These are phyloP conservation scores for Stegostoma tigrinum DNA, from an alignment of 2,113 vertebrate species.

Conservation along the genomic window DNA sequence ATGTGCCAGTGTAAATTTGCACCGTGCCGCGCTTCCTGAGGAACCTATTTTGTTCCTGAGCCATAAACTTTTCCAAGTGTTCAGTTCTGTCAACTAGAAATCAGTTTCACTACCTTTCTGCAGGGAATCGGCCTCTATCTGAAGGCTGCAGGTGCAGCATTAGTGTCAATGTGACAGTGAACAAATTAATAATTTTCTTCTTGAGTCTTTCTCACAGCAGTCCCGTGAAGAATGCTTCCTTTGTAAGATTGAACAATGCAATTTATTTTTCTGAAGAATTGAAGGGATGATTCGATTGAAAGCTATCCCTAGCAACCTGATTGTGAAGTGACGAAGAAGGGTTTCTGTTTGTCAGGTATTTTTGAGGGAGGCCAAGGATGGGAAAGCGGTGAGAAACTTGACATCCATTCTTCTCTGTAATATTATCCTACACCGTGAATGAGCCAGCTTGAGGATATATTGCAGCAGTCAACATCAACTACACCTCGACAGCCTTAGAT, in stretches of 20 bases:
- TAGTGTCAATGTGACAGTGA: not conserved
- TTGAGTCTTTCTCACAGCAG: not conserved
- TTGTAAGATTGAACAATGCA: not conserved
- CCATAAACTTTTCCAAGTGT: not conserved
- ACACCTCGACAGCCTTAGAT: no score
- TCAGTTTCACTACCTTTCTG: not conserved
- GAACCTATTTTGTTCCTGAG: not conserved
- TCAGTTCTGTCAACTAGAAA: not conserved
- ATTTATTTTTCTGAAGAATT: not conserved
- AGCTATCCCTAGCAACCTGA: not conserved
- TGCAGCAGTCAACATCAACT: no score
- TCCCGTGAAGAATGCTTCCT: not conserved
- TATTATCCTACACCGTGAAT: not conserved
- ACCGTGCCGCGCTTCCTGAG: not conserved
- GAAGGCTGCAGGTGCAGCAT: not conserved
- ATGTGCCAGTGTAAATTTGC: not conserved
- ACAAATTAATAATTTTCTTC: not conserved
- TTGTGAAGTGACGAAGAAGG: not conserved
- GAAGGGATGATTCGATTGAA: not conserved
- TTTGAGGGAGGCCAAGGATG: not conserved
- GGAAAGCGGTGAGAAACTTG: not conserved
- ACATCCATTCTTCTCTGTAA: not conserved
- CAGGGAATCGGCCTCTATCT: not conserved
- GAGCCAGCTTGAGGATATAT: not conserved
- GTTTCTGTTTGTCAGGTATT: not conserved